Evolutionary conservation across 2,113 vertebrate genomes (phyloP).

Genomic region (Garra rufa): DNA sequence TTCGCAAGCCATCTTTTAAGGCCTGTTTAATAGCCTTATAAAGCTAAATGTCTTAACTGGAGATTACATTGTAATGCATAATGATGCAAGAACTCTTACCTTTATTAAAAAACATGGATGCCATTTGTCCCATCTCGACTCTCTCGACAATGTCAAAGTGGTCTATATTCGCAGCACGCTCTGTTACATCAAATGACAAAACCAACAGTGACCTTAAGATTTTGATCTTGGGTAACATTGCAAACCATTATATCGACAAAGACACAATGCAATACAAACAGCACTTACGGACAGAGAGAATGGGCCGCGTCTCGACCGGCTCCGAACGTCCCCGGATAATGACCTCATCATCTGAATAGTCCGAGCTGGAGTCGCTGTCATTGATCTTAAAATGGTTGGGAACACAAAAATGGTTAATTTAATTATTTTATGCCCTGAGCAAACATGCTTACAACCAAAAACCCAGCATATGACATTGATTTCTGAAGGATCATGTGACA

Average conservation of each 20-base stretch:
- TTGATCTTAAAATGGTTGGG: slow-evolving; percentile 64
- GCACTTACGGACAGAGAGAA: slow-evolving; percentile 93
- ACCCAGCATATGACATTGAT: background rate
- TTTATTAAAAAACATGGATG: slow-evolving; percentile 99
- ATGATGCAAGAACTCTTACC: slow-evolving; percentile 71
- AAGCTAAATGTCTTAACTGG: background rate
- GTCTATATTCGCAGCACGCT: slow-evolving; percentile 81
- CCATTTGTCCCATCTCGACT: slow-evolving; percentile 99
- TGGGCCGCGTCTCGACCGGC: slow-evolving; percentile 86
- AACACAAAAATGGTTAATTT: background rate
- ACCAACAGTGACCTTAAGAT: background rate
- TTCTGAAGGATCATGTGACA: background rate
- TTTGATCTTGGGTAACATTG: background rate
- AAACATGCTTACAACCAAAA: background rate
- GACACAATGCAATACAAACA: background rate
- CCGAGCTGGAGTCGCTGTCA: slow-evolving; percentile 83
- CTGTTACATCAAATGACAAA: slow-evolving; percentile 59
- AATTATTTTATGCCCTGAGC: too few relatives aligned
- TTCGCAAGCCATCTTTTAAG: slow-evolving; percentile 6
- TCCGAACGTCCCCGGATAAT: slow-evolving; percentile 77
- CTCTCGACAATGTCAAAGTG: slow-evolving; percentile 95
- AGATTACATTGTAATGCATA: background rate
- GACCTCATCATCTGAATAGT: slow-evolving; percentile 86
- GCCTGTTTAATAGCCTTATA: slow-evolving; percentile 11
- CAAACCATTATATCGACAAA: background rate